These are phyloP conservation scores for Mimumesa dahlbomi DNA, from an alignment of 2,888 invertebrate species.

Conservation along the genomic window DNA sequence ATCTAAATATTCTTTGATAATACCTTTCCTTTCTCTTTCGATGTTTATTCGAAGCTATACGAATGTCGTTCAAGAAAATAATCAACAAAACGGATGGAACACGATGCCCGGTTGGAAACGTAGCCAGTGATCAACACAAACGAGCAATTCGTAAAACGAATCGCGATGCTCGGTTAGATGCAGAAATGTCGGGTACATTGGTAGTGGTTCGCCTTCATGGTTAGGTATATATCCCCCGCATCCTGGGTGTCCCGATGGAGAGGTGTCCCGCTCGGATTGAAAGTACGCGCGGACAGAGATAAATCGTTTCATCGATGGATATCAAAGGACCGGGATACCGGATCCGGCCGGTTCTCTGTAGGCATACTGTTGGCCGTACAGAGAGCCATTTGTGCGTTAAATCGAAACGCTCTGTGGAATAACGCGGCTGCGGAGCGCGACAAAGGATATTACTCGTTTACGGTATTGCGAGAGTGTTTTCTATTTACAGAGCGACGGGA, in stretches of 20 bases:
- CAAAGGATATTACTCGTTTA: conserved; percentile 64
- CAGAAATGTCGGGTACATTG: conserved; percentile 38
- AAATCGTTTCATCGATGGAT: conserved; percentile 70
- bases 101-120: neutral
- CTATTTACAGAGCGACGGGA: neutral
- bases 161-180: conserved; percentile 45
- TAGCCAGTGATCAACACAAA: neutral
- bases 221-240: conserved; percentile 48
- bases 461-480: conserved; percentile 48
- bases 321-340: conserved; percentile 66
- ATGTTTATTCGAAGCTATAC: neutral
- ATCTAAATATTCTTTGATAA: too few species aligned
- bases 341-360: conserved; percentile 52
- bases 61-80: neutral
- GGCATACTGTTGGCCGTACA: conserved; percentile 56
- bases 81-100: neutral
- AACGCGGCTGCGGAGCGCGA: conserved; percentile 58
- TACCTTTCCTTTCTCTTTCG: neutral
- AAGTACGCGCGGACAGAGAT: conserved; percentile 68
- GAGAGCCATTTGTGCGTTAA: conserved; percentile 68
- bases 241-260: conserved; percentile 67
- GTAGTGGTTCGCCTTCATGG: conserved; percentile 56
- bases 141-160: conserved; percentile 54
- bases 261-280: conserved; percentile 67
- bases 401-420: conserved; percentile 67